Evolutionary conservation across 2,797 vertebrate species (phyloP), one percentile per base, ranked within the genome.

Genomic region (Hydrolagus colliei): DNA sequence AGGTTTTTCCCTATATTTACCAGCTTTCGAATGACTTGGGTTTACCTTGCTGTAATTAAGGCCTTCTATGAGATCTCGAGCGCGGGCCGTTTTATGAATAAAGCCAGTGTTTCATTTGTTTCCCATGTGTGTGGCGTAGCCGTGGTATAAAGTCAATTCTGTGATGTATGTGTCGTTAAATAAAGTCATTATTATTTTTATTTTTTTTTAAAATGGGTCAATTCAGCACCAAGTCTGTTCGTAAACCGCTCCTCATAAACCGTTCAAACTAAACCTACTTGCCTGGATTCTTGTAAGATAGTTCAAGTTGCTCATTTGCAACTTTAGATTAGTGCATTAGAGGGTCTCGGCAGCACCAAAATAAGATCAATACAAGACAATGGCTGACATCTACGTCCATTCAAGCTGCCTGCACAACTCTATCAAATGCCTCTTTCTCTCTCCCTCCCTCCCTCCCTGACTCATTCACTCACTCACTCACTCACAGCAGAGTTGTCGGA

Each of bases 341-440:
- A 94, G 94, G 96, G 95, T 96, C 95, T 94, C 95, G 97, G 97
- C 97, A 97, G 96, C 97, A 97, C 97, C 96, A 96, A 97, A 98
- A 98, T 96, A 96, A 97, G 97, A 97, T 99, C 96, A 96, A 92
- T 1, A 85, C 89, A 91, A 96, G 95, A 98, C 97, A 98, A 98
- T 97, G 94, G 94, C 93, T 95, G 95, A 95, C 96, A 96, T 96
- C 97, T 96, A 97, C 93, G 93, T 94, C 95, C 95, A 96, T 97
- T 97, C 96, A 97, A 92, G 92, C 96, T 91, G 92, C 95, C 96
- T 93, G 94, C 96, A 97, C 96, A 96, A 96, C 96, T 97, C 96
- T 96, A 98, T 99, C 96, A 96, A 97, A 96, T 90, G 93, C 92
- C 94, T 92, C 92, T 93, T 93, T 93, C 96, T 97, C 96, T 93